Base-by-base conservation (phyloP, 2,797 vertebrate species). In the Enteromius thamalakanensis region DNA sequence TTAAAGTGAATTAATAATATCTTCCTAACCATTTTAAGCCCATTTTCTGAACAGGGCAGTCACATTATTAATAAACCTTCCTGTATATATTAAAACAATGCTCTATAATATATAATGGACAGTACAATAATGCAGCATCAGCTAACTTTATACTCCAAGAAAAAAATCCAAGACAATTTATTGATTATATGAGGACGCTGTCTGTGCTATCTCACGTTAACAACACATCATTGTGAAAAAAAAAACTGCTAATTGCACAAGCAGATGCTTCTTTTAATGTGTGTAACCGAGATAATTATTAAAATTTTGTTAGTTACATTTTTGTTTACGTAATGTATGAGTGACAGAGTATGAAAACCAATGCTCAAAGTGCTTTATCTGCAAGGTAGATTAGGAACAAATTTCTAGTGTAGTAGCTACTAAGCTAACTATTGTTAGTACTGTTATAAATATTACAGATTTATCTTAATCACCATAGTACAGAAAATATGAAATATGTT, bases 281-380 rank as follows among this genome's bases (percentile, higher is more conserved):
- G 70, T 21, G 19, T 53, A 74, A 53, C 21, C 34, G 5, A 14
- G 4, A 69, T 23, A 6, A 42, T 42, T 6, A 42, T 23, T 14
- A n/a, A 6, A 51, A 51, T 51, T 51, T 10, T 19, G 19, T 72
- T 32, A 72, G 23, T 49, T 19, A 29, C 0, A 15, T 29, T 72
- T 51, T 51, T 72, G 45, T 72, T 70, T 9, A 26, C 3, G 0
- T 47, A 72, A 74, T 51, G 17, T 19, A 34, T 32, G 10, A 51
- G 17, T 53, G 47, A 51, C 1, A 34, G 47, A 12, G 26, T 9
- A 53, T 53, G 23, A 53, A 65, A 64, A 17, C 26, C 2, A 45
- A 19, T 76, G 74, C 55, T 70, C 68, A 70, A 32, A 64, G 9
- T 47, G 15, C 37, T 64, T 62, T 29, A 62, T 77, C 55, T 64